Base-by-base conservation (phyloP, 2,113 vertebrate species). In the Nymphicus hollandicus region DNA sequence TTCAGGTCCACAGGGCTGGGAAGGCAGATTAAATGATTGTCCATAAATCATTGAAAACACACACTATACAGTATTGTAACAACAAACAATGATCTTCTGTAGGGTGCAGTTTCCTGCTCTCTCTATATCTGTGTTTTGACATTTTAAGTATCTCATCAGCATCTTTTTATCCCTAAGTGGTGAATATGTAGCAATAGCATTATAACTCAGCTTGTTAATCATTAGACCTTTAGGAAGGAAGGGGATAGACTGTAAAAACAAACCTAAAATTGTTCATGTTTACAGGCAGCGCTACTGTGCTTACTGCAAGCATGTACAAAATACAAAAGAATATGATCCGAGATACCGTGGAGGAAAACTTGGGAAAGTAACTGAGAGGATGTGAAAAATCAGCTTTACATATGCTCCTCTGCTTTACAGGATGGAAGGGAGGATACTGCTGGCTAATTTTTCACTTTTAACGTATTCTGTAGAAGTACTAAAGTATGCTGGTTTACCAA, bases 51-150 rank as follows among this genome's bases (percentile, higher is more conserved):
- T 46, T 79, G 88, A 91, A 91, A 91, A 11, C 58, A 81, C 24
- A 91, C 72, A 63, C 76, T 77, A 71, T 55, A 72, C 23, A 7
- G 8, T 55, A 91, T 85, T 94, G 92, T 91, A 86, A 82, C 52
- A 82, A 80, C 27, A 78, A 89, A 91, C 76, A 84, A 91, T 82
- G 70, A 58, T 89, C 81, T 85, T 91, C 88, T 89, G 70, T 80
- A 77, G 92, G 91, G 88, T 58, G 93, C 73, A 92, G 95, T 91
- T 96, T 96, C 91, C 95, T 94, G 65, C 81, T 66, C 89, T 89
- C 81, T 84, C 2, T 35, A 25, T 69, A 77, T 61, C 86, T 91
- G 33, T 90, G 72, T 93, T 96, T 93, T 94, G 88, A 96, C 89
- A 94, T 93, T 92, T 89, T 89, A 82, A 93, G 83, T 91, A 96